Evolutionary conservation across 2,113 vertebrate genomes (phyloP).

Genomic region (Ginglymostoma cirratum): DNA sequence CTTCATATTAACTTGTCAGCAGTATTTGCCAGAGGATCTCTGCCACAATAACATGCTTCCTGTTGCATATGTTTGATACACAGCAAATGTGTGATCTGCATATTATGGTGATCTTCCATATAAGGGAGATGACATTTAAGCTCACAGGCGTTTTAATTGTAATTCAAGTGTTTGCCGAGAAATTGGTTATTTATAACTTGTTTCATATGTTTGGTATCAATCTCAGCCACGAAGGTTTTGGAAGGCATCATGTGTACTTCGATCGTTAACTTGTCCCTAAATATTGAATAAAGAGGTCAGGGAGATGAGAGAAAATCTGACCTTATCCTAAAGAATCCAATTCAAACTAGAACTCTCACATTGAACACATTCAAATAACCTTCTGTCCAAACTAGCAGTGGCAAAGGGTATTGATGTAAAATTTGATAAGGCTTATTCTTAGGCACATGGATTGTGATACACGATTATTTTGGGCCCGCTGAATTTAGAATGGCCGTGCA

Average conservation of each 20-base stretch:
- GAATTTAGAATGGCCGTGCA: neutral
- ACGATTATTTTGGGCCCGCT: neutral
- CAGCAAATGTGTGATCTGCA: neutral
- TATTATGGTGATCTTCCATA: conserved; percentile 6
- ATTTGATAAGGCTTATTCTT: neutral
- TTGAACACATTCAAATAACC: neutral
- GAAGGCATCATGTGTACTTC: neutral
- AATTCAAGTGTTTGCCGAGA: conserved; percentile 17
- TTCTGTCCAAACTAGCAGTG: neutral
- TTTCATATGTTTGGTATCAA: neutral
- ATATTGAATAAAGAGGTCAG: neutral
- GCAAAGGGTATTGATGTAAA: neutral
- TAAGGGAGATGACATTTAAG: conserved; percentile 29
- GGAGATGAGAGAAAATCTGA: neutral
- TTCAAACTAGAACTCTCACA: no score
- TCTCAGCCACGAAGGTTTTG: neutral
- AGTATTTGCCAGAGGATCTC: neutral
- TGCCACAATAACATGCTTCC: conserved; percentile 7
- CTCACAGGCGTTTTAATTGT: neutral
- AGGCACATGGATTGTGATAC: neutral
- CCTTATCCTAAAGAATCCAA: no score
- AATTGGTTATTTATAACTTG: conserved; percentile 3
- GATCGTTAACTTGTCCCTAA: neutral
- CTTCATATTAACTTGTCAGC: neutral
- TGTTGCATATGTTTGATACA: neutral